These are phyloP conservation scores for Lapara coniferarum DNA, from an alignment of 2,888 invertebrate genomes.

Conservation along the genomic window DNA sequence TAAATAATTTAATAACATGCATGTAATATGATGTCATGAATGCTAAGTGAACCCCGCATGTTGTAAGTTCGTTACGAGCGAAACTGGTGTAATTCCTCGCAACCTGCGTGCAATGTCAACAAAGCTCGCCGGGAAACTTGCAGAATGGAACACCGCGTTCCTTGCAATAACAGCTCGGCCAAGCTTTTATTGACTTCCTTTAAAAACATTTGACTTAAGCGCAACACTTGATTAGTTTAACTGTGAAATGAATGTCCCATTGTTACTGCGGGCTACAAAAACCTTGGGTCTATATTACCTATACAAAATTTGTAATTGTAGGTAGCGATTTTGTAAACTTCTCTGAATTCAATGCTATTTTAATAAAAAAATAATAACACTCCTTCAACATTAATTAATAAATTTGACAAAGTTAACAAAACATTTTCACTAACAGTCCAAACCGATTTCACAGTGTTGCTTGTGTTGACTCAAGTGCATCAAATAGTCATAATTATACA, in stretches of 20 bases:
- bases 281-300: neutral
- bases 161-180: neutral
- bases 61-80: conserved; percentile 50
- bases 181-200: conserved; percentile 11
- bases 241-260: conserved; percentile 2
- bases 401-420: neutral
- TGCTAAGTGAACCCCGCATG: conserved; percentile 17
- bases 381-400: neutral
- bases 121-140: conserved; percentile 41
- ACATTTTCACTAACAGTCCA: neutral
- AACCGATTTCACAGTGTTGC: conserved; percentile 21
- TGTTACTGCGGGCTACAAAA: neutral
- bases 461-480: conserved; percentile 69
- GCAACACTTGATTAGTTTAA: neutral
- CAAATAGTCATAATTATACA: conserved; percentile 29
- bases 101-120: conserved; percentile 54
- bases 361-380: neutral
- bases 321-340: too few species aligned
- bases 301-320: too few species aligned
- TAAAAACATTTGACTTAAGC: conserved; percentile 1
- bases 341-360: too few species aligned
- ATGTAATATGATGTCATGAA: conserved; percentile 14
- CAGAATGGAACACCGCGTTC: conserved; percentile 4
- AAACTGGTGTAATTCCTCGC: conserved; percentile 49
- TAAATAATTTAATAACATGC: neutral